Base-by-base conservation (phyloP, 2,113 vertebrate genomes). In the Crocuta crocuta region DNA sequence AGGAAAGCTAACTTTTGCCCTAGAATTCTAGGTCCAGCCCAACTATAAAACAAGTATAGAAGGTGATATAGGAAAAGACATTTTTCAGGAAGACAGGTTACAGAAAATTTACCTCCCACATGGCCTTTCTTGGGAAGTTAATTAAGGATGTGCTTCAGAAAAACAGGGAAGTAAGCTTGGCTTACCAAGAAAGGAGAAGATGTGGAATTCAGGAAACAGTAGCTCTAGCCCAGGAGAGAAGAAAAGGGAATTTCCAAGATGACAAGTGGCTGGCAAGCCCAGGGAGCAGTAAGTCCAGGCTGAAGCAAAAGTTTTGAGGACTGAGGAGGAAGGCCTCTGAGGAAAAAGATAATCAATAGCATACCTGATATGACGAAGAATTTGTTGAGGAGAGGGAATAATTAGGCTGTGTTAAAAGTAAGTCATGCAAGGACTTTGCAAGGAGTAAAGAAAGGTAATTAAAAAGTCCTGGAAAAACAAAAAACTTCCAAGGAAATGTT, bases 131-230 rank as follows among this genome's bases (percentile, higher is more conserved):
- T 87, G 71, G 39, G 95, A 98, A 97, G 87, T 87, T 96, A 85
- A 58, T 92, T 96, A 81, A 97, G 95, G 91, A 97, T 97, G 65
- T 97, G 48, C 80, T 83, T 88, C 96, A 91, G 65, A 94, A 79
- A 94, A 97, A 97, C 45, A 78, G 91, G 95, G 98, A 98, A 98
- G 91, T 78, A 86, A 79, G 24, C 58, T 23, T 61, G 58, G 58
- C 58, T 61, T 61, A 61, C 45, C 93, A 93, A 95, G 74, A 97
- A 98, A 97, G 78, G 73, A 97, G 97, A 96, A 96, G 94, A 90
- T 24, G 70, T 85, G 9, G 92, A 45, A 88, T 81, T 94, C 81
- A 73, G 91, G 80, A 26, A 90, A 58, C 19, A 85, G 70, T 79
- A 39, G 28, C 17, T 58, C 63, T 45, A 90, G 33, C 17, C 83